These are phyloP conservation scores for Drosophila niveifrons DNA, from an alignment of 2,888 invertebrate genomes.

Conservation along the genomic window DNA sequence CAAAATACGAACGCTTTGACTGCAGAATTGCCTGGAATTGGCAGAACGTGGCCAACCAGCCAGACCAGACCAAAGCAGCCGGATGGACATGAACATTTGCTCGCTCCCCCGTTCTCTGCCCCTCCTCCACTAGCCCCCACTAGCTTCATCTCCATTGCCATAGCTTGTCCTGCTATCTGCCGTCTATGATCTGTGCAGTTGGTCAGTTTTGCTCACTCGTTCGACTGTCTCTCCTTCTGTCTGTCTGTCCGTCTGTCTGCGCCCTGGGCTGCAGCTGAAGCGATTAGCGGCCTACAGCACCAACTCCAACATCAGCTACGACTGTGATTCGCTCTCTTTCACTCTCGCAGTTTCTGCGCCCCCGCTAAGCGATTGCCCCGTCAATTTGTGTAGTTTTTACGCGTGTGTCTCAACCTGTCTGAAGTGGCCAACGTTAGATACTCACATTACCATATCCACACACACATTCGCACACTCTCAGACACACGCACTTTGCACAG, in stretches of 20 bases:
- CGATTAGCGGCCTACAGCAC: conserved; percentile 71
- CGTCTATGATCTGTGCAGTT: conserved; percentile 83
- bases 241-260: conserved; percentile 2
- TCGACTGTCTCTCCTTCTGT: conserved; percentile 41
- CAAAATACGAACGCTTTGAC: conserved; percentile 84
- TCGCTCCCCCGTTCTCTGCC: conserved; percentile 2
- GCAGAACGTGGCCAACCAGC: conserved; percentile 70
- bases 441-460: conserved; percentile 35
- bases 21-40: conserved; percentile 83
- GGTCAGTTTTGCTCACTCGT: conserved; percentile 61
- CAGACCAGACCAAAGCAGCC: conserved; percentile 30
- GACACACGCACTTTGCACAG: conserved; percentile 41
- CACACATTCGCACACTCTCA: conserved; percentile 29
- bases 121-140: conserved; percentile 10
- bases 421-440: conserved; percentile 72
- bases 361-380: conserved; percentile 53
- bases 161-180: conserved; percentile 73
- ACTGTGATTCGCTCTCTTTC: conserved; percentile 2
- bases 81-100: conserved; percentile 69
- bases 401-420: conserved; percentile 81
- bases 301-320: conserved; percentile 18
- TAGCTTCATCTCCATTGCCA: conserved; percentile 21
- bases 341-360: conserved; percentile 31
- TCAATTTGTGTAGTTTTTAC: conserved; percentile 80
- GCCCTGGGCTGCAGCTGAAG: conserved; percentile 69